phyloP scores from a whole-genome alignment of 2,888 invertebrate genomes.

The Leucozona laternaria region DNA sequence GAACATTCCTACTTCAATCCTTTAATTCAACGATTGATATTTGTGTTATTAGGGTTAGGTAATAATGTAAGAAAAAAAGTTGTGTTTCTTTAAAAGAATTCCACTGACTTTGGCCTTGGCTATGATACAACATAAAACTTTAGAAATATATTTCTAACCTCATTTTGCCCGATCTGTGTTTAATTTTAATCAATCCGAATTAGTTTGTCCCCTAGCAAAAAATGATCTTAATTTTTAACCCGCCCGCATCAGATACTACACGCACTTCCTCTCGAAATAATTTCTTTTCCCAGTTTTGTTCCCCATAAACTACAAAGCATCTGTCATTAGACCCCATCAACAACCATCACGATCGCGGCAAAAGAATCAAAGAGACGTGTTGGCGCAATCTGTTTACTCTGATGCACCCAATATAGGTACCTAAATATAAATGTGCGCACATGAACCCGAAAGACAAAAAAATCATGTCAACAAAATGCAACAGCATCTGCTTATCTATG shows the following conservation, averaged over 20 bases:
- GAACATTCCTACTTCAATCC: no score
- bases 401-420: constrained; percentile 28
- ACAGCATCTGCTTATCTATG: constrained; percentile 56
- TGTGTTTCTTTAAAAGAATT: no score
- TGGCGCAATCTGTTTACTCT: constrained; percentile 27
- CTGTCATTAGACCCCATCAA: constrained; percentile 4
- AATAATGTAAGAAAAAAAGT: no score
- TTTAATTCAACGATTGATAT: no score
- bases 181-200: background rate
- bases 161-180: no score
- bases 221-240: constrained; percentile 2
- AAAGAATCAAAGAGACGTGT: constrained; percentile 16
- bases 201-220: constrained; percentile 7
- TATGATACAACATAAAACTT: no score
- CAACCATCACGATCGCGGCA: constrained; percentile 8
- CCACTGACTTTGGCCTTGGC: no score
- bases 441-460: constrained; percentile 37
- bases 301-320: constrained; percentile 9
- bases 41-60: no score
- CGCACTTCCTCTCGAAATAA: constrained; percentile 6
- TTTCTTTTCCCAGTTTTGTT: background rate
- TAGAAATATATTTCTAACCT: no score
- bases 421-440: constrained; percentile 53
- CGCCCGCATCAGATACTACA: constrained; percentile 10
- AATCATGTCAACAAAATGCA: constrained; percentile 71